These are phyloP conservation scores for Ploceus nigricollis DNA, from an alignment of 2,113 vertebrate species.

Conservation along the genomic window DNA sequence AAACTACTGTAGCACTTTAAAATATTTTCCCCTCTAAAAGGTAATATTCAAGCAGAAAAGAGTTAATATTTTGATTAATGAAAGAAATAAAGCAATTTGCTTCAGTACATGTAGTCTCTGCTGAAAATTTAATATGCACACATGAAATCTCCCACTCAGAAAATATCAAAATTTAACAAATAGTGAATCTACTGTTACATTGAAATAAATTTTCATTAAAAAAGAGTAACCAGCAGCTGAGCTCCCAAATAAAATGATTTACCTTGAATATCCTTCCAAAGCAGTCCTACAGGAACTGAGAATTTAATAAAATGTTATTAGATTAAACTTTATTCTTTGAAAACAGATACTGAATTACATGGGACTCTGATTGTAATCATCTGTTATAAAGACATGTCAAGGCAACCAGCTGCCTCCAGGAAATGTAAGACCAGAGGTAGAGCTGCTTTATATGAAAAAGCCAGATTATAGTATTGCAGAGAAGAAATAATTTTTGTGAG, in stretches of 20 bases:
- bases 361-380: conserved; percentile 27
- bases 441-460: neutral
- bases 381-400: conserved; percentile 48
- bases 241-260: neutral
- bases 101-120: neutral
- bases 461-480: neutral
- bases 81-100: neutral
- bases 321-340: conserved; percentile 46
- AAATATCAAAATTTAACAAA: neutral
- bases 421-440: neutral
- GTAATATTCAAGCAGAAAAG: neutral
- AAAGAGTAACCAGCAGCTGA: neutral
- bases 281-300: neutral
- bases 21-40: neutral
- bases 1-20: neutral
- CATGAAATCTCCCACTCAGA: neutral
- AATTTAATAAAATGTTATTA: conserved; percentile 47
- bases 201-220: conserved; percentile 31
- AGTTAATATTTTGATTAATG: neutral
- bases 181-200: neutral
- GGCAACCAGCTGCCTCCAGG: neutral
- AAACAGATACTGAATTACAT: conserved; percentile 33
- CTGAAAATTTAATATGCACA: neutral
- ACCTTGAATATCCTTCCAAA: conserved; percentile 37
- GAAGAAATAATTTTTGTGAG: neutral